Percentiles rank a stretch among this genome's conserved stretches.
phyloP scores from a whole-genome alignment of 1,140 invertebrate species.

The Heliconius nattereri region DNA sequence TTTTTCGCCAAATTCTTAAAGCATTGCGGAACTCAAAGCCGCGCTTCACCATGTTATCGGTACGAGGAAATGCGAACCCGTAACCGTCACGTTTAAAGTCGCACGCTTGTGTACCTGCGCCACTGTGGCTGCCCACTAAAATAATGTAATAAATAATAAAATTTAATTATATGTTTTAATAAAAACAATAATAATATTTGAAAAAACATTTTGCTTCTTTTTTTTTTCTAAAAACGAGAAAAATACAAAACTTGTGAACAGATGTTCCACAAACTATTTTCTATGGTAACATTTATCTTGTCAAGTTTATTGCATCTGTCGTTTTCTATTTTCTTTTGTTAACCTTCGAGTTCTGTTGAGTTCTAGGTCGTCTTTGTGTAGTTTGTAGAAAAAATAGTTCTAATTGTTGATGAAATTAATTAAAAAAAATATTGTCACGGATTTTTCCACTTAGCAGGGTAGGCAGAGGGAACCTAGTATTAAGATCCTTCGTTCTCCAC shows the following conservation, averaged over 20 bases:
- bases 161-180: no score
- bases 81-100: not conserved
- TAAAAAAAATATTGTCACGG: no score
- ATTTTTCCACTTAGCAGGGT: no score
- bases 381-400: not conserved
- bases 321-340: conserved; percentile 4
- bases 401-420: no score
- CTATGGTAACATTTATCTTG: conserved; percentile 7
- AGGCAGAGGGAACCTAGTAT: no score
- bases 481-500: no score
- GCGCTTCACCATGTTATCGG: no score
- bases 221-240: no score
- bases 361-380: not conserved
- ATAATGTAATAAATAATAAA: no score
- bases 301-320: conserved; percentile 3
- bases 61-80: not conserved
- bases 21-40: no score
- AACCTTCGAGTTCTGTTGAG: not conserved
- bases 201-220: not conserved
- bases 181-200: not conserved
- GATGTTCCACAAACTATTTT: conserved; percentile 1
- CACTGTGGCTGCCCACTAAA: not conserved
- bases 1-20: no score
- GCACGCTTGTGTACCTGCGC: not conserved
- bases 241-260: not conserved